phyloP scores from a whole-genome alignment of 2,113 vertebrate genomes.

The Carassius auratus region DNA sequence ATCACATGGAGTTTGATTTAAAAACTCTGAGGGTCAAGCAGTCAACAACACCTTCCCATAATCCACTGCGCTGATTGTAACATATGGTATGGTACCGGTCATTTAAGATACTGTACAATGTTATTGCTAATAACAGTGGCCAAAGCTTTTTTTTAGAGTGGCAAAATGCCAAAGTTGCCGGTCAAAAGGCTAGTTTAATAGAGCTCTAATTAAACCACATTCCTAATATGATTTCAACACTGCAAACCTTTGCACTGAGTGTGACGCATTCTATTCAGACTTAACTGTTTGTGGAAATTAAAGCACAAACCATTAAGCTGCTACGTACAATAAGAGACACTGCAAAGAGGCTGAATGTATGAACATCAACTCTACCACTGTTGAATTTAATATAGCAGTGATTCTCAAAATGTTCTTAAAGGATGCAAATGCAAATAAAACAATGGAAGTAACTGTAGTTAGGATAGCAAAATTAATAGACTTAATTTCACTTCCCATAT shows the following conservation, averaged over 20 bases:
- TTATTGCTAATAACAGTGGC: neutral
- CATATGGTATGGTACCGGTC: neutral
- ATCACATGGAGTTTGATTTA: conserved; percentile 40
- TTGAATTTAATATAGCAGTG: neutral
- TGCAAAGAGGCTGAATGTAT: neutral
- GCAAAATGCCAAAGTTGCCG: neutral
- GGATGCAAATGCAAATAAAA: neutral
- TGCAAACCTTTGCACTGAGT: conserved; percentile 16
- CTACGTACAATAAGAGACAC: neutral
- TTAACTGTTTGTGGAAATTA: too few relatives aligned
- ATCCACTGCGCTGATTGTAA: neutral
- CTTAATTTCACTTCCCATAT: neutral
- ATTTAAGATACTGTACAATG: neutral
- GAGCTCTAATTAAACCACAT: conserved; percentile 21
- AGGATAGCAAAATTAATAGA: neutral
- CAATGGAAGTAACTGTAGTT: neutral
- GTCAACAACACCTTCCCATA: conserved; percentile 19
- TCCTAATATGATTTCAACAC: conserved; percentile 30
- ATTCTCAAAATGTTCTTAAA: neutral
- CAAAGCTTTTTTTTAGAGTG: conserved; percentile 6
- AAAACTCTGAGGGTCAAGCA: conserved; percentile 10
- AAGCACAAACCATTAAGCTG: conserved; percentile 18
- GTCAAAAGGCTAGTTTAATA: neutral
- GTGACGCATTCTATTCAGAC: conserved; percentile 5
- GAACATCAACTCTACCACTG: neutral